Base-by-base conservation (phyloP, 2,888 invertebrate genomes). In the Cepaea hortensis region DNA sequence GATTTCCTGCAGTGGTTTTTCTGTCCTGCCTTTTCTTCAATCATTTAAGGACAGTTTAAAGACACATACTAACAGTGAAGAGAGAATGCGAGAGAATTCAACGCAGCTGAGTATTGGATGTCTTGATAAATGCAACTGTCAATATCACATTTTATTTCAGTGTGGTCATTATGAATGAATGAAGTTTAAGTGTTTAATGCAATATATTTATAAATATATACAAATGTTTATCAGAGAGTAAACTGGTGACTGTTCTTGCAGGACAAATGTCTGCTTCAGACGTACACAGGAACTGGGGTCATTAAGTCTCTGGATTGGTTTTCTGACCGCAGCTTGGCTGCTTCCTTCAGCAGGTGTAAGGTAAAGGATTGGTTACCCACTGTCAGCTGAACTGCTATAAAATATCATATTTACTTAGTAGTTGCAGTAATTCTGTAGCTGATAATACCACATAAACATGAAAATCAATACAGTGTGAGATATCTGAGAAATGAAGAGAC, bases 191-290 rank as follows among this genome's bases (percentile, higher is more conserved):
- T 55, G 6, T 55, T 6, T 55, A 55, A 11, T 55, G 55, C 55
- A 55, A 11, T 55, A 55, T 55, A 55, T 68, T 68, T 68, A n/a
- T 68, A n/a, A 68, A n/a, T 20, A 68, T 11, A 15, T 20, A 20
- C n/a, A 20, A 18, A 68, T 68, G 5, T 79, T 50, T 79, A 15
- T 4, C 46, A 75, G 35, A 13, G 70, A 81, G 65, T 5, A 13
- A 70, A 23, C 18, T 70, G 23, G 70, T 70, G 23, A 13, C 6
- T 75, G 48, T 81, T 48, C 9, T 55, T 15, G 55, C 89, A 95
- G 92, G 95, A 96, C 92, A 96, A 96, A 0, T 95, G 95, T 87
- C 92, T 96, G 76, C 93, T 96, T 11, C 95, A 96, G 90, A 96
- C 96, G 0, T 93, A 95, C 50, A 95, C 95, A 18, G 96, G 96